These are phyloP conservation scores for Montipora foliosa DNA, from an alignment of 64 coral and sea anemone species.

Conservation along the genomic window DNA sequence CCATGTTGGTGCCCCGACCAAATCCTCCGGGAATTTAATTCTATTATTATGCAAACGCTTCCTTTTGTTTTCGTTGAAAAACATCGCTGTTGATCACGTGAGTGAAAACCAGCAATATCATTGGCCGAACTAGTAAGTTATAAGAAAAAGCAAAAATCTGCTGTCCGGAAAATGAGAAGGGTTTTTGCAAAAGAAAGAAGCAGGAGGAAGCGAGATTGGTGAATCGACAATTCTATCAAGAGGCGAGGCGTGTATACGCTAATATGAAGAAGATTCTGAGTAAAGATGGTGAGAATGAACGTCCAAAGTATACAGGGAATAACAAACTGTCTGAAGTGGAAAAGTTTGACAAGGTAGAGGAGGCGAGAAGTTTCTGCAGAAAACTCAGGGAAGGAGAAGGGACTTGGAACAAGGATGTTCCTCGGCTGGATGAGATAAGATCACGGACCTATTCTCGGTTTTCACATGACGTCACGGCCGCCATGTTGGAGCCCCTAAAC, in stretches of 20 bases:
- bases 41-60: too few species aligned
- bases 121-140: not conserved
- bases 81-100: too few species aligned
- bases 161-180: not conserved
- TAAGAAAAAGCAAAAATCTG: not conserved
- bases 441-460: too few species aligned
- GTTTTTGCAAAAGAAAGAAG: not conserved
- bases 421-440: too few species aligned
- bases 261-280: not conserved
- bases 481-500: too few species aligned
- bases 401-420: not conserved
- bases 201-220: not conserved
- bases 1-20: too few species aligned
- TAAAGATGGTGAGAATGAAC: not conserved
- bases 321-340: not conserved
- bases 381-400: not conserved
- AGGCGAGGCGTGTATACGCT: not conserved
- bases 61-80: too few species aligned
- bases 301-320: not conserved
- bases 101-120: too few species aligned
- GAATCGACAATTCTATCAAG: not conserved
- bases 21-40: too few species aligned
- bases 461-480: too few species aligned
- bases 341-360: not conserved
- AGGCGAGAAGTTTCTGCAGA: not conserved